Evolutionary conservation across 1,140 invertebrate species (phyloP), one percentile per base, ranked within the genome.

Genomic region (Lepidurus couesii): DNA sequence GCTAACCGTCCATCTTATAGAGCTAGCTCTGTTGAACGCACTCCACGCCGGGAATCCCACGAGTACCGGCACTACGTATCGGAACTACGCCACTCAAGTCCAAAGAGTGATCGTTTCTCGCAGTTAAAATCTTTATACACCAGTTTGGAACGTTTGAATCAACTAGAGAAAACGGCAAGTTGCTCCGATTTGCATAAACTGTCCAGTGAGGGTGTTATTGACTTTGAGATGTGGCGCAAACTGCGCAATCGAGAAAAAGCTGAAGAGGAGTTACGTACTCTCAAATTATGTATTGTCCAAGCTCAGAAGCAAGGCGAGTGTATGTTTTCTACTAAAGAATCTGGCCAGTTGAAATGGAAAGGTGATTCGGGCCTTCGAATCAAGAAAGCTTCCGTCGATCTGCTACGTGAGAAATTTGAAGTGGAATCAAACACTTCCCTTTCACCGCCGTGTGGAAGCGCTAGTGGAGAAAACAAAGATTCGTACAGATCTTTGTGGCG

Each of bases 91-190:
- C 53, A 65, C 53, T 65, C 53, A 21, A 65, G 47, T 73, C 42
- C 44, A 8, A 75, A 80, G 24, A 73, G 73, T 74, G 77, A 80
- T 80, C 34, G 77, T 47, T 97, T 97, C 85, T 90, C 91, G 79
- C 93, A 95, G 79, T 86, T 98, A 7, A 91, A 93, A 83, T 90
- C 92, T 74, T 93, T 96, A 84, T 97, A 96, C 84, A 87, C 90
- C 43, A 94, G 91, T 80, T 87, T 97, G 47, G 95, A 96, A 85
- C 89, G 93, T 83, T 90, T 96, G 74, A 91, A 90, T 0, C 89
- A 95, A 80, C 86, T 98, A 44, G 93, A 95, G 85, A 90, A 95
- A 85, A 90, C 90, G 10, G 91, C 92, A 3, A 92, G 90, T 1
- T 88, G 86, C 3, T 87, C 86, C 79, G 92, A 93, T 82, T 85